Base-by-base conservation (phyloP, 2,797 vertebrate genomes). In the Hafferia zeledoni region DNA sequence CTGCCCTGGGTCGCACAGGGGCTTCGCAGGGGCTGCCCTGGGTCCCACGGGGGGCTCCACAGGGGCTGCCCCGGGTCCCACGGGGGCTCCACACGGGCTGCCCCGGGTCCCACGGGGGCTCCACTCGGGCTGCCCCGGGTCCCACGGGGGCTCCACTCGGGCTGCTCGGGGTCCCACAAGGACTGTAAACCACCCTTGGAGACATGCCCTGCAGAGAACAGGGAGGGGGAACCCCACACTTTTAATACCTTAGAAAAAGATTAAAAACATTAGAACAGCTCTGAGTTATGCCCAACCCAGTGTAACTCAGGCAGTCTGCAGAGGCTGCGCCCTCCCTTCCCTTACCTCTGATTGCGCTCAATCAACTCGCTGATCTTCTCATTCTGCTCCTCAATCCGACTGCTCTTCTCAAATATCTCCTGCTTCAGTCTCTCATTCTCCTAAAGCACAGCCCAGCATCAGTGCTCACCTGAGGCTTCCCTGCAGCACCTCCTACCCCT, bases 341-440 rank as follows among this genome's bases (percentile, higher is more conserved):
- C 97, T 98, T 95, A 99, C 99, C 98, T 99, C 98, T 99, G 99
- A 97, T 99, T 99, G 78, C 99, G 98, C 93, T 99, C 98, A 76
- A 99, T 99, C 76, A 99, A 96, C 79, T 99, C 99, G 3, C 99
- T 98, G 18, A 99, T 99, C 98, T 99, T 99, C 85, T 97, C 98
- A 89, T 99, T 99, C 96, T 99, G 99, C 92, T 99, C 99, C 97
- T 99, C 99, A 47, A 99, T 99, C 23, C 99, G 98, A 76, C 98
- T 97, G 96, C 99, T 99, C 97, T 99, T 99, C 90, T 99, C 99
- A 97, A 99, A 99, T 18, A 99, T 97, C 92, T 99, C 99, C 75
- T 99, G 99, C 96, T 99, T 99, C 83, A 99, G 97, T 76, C 99
- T 98, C 96, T 99, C 99, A 18, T 99, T 99, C 97, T 99, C 99